Evolutionary conservation across 1,140 invertebrate genomes (phyloP).

Genomic region (Drosophila takahashii): DNA sequence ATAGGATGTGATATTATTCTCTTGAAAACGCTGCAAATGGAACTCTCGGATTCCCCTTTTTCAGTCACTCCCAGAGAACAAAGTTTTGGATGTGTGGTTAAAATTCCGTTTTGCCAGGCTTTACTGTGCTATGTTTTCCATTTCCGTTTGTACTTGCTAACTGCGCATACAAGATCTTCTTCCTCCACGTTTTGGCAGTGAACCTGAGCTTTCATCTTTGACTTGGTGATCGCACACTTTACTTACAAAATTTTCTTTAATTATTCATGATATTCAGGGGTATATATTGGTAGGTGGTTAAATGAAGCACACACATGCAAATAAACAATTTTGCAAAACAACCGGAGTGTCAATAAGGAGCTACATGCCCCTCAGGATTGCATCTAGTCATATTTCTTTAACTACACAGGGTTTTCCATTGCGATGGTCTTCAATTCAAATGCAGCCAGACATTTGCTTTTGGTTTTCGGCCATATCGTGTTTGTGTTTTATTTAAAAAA

Average conservation of each 20-base stretch:
- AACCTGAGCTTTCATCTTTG: constrained; percentile 83
- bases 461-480: constrained; percentile 40
- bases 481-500: constrained; percentile 53
- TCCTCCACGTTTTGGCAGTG: constrained; percentile 84
- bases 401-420: constrained; percentile 47
- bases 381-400: constrained; percentile 39
- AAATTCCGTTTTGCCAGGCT: constrained; percentile 38
- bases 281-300: constrained; percentile 9
- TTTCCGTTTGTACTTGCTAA: constrained; percentile 40
- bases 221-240: constrained; percentile 64
- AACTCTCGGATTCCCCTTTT: neutral
- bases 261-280: constrained; percentile 17
- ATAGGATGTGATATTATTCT: neutral
- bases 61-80: neutral
- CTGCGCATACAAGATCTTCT: constrained; percentile 56
- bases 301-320: constrained; percentile 57
- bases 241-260: constrained; percentile 47
- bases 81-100: constrained; percentile 9
- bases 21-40: neutral
- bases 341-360: constrained; percentile 51
- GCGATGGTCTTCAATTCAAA: constrained; percentile 31
- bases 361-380: constrained; percentile 7
- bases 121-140: constrained; percentile 25
- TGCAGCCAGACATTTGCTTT: constrained; percentile 37
- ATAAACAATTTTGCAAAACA: constrained; percentile 52